phyloP scores from a whole-genome alignment of 2,888 invertebrate genomes.

The Andrena trimmerana region DNA sequence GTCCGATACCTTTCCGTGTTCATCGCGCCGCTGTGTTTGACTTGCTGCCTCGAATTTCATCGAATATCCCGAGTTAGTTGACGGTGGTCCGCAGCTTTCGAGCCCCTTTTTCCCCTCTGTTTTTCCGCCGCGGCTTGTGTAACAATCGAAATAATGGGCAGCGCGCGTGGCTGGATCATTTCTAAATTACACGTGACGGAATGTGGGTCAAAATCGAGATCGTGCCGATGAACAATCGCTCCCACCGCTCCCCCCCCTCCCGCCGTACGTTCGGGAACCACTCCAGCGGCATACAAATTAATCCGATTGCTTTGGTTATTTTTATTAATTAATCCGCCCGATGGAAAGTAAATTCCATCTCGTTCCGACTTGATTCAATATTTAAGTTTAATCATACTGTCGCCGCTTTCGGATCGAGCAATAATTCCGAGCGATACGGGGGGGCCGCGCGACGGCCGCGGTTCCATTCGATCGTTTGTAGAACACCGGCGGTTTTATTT shows the following conservation, averaged over 20 bases:
- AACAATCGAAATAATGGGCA: constrained; percentile 39
- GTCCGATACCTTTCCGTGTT: neutral
- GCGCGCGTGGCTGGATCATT: constrained; percentile 36
- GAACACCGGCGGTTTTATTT: constrained; percentile 51
- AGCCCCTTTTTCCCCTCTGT: neutral
- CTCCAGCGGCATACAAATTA: constrained; percentile 64
- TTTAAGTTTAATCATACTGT: constrained; percentile 71
- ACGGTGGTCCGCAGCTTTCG: neutral
- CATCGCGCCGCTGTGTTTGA: neutral
- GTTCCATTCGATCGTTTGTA: constrained; percentile 45
- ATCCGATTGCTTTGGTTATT: constrained; percentile 70
- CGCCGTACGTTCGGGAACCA: constrained; percentile 10
- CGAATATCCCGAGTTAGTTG: neutral
- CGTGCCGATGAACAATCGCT: neutral
- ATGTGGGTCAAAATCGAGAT: constrained; percentile 35
- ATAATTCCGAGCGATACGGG: constrained; percentile 38
- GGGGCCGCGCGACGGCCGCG: constrained; percentile 12
- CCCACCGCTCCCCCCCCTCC: neutral
- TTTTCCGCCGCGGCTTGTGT: neutral
- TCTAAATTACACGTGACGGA: constrained; percentile 30
- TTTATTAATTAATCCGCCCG: constrained; percentile 69
- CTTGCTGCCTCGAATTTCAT: neutral
- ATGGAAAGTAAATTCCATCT: constrained; percentile 67
- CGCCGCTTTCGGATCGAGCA: constrained; percentile 48
- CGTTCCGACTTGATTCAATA: constrained; percentile 69